These are phyloP conservation scores for Bemisia tabaci DNA, from an alignment of 1,140 invertebrate species.

Conservation along the genomic window DNA sequence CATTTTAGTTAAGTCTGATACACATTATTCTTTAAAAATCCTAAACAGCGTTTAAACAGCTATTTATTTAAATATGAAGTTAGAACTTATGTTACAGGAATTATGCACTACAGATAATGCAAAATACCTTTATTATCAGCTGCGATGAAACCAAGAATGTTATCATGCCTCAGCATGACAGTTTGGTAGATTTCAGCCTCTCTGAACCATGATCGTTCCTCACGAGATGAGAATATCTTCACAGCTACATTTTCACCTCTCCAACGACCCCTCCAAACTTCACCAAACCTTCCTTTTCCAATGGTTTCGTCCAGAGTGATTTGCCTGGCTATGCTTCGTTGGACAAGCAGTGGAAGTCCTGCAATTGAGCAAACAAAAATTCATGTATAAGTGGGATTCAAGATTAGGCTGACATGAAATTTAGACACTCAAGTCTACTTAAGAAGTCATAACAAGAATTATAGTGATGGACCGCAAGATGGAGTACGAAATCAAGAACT, in stretches of 20 bases:
- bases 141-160: constrained; percentile 83
- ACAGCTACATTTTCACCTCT: constrained; percentile 78
- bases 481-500: too few species aligned
- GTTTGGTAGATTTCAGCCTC: constrained; percentile 87
- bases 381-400: too few species aligned
- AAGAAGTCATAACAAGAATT: too few species aligned
- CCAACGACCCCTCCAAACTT: constrained; percentile 79
- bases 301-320: constrained; percentile 61
- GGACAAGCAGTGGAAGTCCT: constrained; percentile 63
- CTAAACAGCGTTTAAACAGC: too few species aligned
- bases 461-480: too few species aligned
- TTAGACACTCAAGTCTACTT: too few species aligned
- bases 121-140: constrained; percentile 50
- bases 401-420: too few species aligned
- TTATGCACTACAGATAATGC: too few species aligned
- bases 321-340: constrained; percentile 63
- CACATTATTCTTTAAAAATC: too few species aligned
- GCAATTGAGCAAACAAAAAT: constrained; percentile 6
- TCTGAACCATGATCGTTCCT: constrained; percentile 75
- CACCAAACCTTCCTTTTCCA: constrained; percentile 72
- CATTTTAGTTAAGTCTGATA: too few species aligned
- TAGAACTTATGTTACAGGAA: too few species aligned
- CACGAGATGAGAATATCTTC: constrained; percentile 78
- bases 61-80: too few species aligned
- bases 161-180: constrained; percentile 71